Conservation (phyloP, 2,888 invertebrate genomes). For the Macrophya annulata region DNA sequence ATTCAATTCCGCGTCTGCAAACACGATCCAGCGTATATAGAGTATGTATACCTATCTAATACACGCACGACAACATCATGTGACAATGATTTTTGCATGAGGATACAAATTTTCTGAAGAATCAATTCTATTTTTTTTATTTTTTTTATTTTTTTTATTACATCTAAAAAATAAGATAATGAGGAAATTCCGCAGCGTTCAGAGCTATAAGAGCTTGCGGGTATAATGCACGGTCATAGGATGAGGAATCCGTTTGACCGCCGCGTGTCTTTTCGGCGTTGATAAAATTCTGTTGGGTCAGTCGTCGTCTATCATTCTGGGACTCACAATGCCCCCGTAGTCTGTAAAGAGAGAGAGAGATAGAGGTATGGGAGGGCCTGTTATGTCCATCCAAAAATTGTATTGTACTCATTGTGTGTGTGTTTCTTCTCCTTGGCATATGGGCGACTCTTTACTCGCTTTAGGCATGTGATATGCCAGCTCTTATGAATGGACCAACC, state of each 20-base stretch:
- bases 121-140: too few species aligned
- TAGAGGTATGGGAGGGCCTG: neutral
- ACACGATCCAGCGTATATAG: neutral
- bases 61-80: neutral
- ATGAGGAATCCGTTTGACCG: conserved; percentile 44
- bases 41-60: neutral
- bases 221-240: neutral
- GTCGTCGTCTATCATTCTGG: conserved; percentile 54
- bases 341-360: conserved; percentile 11
- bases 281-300: conserved; percentile 56
- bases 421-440: neutral
- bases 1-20: conserved; percentile 12
- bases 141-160: too few species aligned
- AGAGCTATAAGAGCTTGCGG: too few species aligned
- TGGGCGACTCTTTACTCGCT: conserved; percentile 1
- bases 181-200: neutral
- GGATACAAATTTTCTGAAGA: too few species aligned
- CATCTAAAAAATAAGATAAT: neutral
- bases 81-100: neutral
- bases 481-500: conserved; percentile 45
- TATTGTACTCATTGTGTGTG: conserved; percentile 43
- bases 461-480: neutral
- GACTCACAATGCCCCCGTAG: conserved; percentile 43
- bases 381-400: conserved; percentile 24
- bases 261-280: conserved; percentile 21